Percentiles rank a stretch among this genome's conserved stretches.
These are phyloP conservation scores for Bettongia penicillata DNA, from an alignment of 2,113 vertebrate genomes.

Conservation along the genomic window DNA sequence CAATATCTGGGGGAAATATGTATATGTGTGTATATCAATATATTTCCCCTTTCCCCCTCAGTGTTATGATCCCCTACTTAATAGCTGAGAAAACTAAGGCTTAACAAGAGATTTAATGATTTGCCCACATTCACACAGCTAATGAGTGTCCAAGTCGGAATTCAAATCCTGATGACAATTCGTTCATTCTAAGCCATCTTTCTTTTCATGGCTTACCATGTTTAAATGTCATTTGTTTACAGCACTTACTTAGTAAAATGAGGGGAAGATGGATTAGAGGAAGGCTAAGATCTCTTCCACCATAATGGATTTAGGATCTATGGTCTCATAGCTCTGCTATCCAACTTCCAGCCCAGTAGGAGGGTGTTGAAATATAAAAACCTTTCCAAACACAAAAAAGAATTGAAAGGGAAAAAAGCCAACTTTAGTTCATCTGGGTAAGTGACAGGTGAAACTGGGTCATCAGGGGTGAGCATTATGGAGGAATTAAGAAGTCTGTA, in stretches of 20 bases:
- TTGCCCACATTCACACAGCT: background rate
- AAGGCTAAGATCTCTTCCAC: background rate
- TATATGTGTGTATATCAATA: background rate
- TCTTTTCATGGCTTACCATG: background rate
- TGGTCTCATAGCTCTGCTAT: background rate
- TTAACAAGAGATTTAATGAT: background rate
- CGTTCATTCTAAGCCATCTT: background rate
- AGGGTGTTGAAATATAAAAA: conserved; percentile 8
- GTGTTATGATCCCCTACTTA: background rate
- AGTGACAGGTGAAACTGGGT: background rate
- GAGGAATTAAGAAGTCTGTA: background rate
- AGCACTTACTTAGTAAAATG: background rate
- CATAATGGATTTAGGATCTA: background rate
- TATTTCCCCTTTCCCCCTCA: background rate
- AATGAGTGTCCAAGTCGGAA: background rate
- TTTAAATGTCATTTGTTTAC: background rate
- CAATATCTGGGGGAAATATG: background rate
- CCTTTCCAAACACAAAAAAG: background rate
- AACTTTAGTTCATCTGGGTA: background rate
- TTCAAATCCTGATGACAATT: background rate
- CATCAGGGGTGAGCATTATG: background rate
- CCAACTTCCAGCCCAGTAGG: conserved; percentile 1
- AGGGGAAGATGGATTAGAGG: background rate
- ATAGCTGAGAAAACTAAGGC: background rate
- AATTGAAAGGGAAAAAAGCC: background rate